Evolutionary conservation across 1,140 invertebrate genomes (phyloP), one percentile per base, ranked within the genome.

Genomic region (Musca domestica): DNA sequence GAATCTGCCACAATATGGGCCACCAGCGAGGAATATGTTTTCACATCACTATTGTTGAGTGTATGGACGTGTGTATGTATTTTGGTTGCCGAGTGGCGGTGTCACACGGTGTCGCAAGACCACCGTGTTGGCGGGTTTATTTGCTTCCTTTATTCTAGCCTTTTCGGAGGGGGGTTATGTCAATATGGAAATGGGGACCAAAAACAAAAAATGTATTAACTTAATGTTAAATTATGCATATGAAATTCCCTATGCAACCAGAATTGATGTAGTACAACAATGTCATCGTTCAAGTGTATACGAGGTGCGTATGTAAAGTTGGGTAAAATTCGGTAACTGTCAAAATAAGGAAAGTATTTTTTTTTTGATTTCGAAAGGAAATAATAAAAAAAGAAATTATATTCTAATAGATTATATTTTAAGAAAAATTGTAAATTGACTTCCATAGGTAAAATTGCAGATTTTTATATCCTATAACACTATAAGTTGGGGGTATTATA

Each of bases 171-270:
- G 34, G 48, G 56, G 30, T 61, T 61, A 20, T 61, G 56, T 61
- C 56, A 61, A 61, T 61, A 61, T 19, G n/a, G n/a, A n/a, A 41
- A 41, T 41, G 34, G 34, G 34, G 20, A 61, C 3, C 6, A 30
- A 61, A 61, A 34, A 61, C 3, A 17, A 30, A 61, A 61, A 34
- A 61, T 61, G 30, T 34, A 61, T 17, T 61, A n/a, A 61, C 34
- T 61, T 30, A 41, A 20, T 34, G 56, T 61, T 61, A 61, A 61
- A 61, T 61, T 61, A 61, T 61, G 56, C 56, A 61, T 61, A 61
- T 61, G 56, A 61, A 61, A 61, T 61, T 61, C 56, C 56, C 19
- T 61, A 61, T 61, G 56, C 56, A 61, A 61, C 56, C 41, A 61
- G 56, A 61, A 61, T 61, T 61, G 10, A 41, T 27, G 6, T n/a